Evolutionary conservation across 2,888 invertebrate genomes (phyloP).

Genomic region (Drymonia ruficornis): DNA sequence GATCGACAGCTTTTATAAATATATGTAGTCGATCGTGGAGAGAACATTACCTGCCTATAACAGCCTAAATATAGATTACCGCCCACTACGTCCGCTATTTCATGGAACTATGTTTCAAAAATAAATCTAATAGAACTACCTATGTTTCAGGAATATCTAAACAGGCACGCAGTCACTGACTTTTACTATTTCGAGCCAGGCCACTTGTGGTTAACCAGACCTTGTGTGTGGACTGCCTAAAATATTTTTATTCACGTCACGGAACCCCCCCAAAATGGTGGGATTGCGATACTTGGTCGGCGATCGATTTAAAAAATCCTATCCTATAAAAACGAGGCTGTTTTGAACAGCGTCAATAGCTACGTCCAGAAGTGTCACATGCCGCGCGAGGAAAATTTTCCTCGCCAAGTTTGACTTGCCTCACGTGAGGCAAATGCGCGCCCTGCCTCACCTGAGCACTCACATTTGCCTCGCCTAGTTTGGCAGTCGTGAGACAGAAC

Average conservation of each 20-base stretch:
- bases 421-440: too few species aligned
- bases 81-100: neutral
- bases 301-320: conserved; percentile 45
- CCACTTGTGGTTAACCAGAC: neutral
- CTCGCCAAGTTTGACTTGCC: too few species aligned
- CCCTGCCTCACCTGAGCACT: too few species aligned
- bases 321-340: conserved; percentile 38
- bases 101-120: too few species aligned
- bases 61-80: neutral
- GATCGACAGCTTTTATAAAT: neutral
- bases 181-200: too few species aligned
- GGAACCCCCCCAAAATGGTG: conserved; percentile 42
- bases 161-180: too few species aligned
- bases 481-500: too few species aligned
- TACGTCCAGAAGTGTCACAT: too few species aligned
- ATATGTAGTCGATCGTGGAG: neutral
- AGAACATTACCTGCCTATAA: neutral
- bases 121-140: too few species aligned
- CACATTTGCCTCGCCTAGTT: too few species aligned
- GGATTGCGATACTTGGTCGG: conserved; percentile 28
- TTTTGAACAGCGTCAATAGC: conserved; percentile 16
- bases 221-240: conserved; percentile 4
- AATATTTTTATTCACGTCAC: conserved; percentile 55
- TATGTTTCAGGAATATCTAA: too few species aligned
- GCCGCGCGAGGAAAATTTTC: too few species aligned